Percentiles rank a stretch among this genome's conserved stretches.
These are phyloP conservation scores for Hartigia nigra DNA, from an alignment of 2,888 invertebrate genomes.

Conservation along the genomic window DNA sequence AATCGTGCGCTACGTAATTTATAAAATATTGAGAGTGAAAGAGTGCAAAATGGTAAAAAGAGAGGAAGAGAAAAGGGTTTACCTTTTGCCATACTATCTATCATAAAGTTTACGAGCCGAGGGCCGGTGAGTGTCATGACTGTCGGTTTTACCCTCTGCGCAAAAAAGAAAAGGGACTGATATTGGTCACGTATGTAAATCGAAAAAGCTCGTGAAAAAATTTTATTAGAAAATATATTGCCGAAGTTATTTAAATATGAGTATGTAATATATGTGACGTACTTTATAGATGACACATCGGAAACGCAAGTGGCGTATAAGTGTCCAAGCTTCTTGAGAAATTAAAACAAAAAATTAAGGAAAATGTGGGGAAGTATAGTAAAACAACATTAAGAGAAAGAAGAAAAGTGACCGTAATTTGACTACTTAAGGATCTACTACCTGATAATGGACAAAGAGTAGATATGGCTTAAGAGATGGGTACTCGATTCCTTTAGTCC, in stretches of 20 bases:
- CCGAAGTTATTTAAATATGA: not conserved
- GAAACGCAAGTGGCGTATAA: not conserved
- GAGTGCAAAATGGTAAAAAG: not conserved
- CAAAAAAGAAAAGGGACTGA: not conserved
- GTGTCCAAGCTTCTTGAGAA: no score
- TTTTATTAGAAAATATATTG: not conserved
- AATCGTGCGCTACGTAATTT: not conserved
- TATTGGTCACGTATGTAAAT: not conserved
- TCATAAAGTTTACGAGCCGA: not conserved
- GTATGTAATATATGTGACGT: not conserved
- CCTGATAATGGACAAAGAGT: not conserved
- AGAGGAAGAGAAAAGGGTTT: not conserved
- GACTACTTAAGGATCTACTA: not conserved
- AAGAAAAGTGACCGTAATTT: not conserved
- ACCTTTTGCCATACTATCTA: not conserved
- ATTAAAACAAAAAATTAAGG: no score
- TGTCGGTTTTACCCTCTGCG: not conserved
- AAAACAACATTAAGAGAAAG: not conserved
- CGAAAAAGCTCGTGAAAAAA: not conserved
- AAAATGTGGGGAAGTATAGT: not conserved
- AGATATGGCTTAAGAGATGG: not conserved
- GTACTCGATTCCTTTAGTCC: not conserved
- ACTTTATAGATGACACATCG: no score
- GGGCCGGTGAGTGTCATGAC: not conserved
- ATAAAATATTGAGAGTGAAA: not conserved